Conservation (phyloP, 2,888 invertebrate genomes). For the Cephonodes hylas region DNA sequence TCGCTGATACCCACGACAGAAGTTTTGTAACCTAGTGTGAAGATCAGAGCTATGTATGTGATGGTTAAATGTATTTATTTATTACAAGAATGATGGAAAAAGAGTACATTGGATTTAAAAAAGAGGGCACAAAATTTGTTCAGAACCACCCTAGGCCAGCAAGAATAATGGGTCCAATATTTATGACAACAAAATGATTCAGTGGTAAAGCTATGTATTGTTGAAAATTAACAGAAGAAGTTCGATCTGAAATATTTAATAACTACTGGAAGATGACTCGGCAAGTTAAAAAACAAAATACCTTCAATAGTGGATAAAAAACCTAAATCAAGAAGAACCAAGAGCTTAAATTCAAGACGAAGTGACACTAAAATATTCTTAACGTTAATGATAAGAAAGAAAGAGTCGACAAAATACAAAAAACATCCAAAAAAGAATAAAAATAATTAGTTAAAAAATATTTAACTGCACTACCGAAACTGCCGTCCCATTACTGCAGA, state of each 20-base stretch:
- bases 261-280: too few relatives aligned
- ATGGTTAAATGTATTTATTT: too few relatives aligned
- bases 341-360: too few relatives aligned
- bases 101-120: neutral
- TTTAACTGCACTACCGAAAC: conserved; percentile 25
- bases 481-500: conserved; percentile 34
- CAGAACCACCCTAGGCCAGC: neutral
- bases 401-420: neutral
- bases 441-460: conserved; percentile 19
- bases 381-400: too few relatives aligned
- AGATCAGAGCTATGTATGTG: too few relatives aligned
- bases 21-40: too few relatives aligned
- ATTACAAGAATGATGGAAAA: neutral
- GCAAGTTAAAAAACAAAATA: too few relatives aligned
- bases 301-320: too few relatives aligned
- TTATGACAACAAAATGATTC: neutral
- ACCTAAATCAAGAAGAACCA: too few relatives aligned
- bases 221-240: neutral
- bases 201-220: neutral
- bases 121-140: neutral
- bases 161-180: neutral
- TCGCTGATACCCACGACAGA: too few relatives aligned
- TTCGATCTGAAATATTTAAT: neutral
- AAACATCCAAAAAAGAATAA: neutral
- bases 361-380: too few relatives aligned